Base-by-base conservation (phyloP, 2,888 invertebrate species). In the Microplitis manilae region DNA sequence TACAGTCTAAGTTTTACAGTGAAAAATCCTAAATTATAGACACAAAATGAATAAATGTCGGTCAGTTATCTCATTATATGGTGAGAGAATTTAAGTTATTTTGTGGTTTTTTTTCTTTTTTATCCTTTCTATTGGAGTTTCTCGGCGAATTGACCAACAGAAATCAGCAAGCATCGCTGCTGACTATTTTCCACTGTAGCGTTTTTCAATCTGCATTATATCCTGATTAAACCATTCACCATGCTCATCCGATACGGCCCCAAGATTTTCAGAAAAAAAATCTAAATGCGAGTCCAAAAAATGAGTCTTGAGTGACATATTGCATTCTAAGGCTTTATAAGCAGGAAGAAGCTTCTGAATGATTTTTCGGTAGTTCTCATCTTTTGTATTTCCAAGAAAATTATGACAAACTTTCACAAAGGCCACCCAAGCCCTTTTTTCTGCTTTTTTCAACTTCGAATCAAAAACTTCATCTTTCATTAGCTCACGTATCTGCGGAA, bases 171-270 rank as follows among this genome's bases (percentile, higher is more conserved):
- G 68, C 78, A 78, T 78, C 17, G 20, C 64, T 59, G 59, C 17
- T 50, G 41, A 65, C 73, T 67, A 67, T 67, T 71, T 72, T 1
- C 81, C 82, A 70, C 82, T 79, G 73, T 85, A 85, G 59, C 83
- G 81, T 67, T 75, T 78, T 80, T 83, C 84, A 65, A 86, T 81
- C 50, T 79, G 65, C 79, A 79, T 77, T 30, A 85, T 79, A 72
- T 86, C 83, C 77, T 84, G 82, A 77, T 85, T 84, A 72, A 86
- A 86, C 74, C 83, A 80, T 80, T 86, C 84, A 59, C 83, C 84
- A 81, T 85, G 83, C 69, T 86, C 84, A 77, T 85, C 84, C 15
- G 81, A 83, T 41, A 81, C 79, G 8, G 80, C 81, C 61, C 83
- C 83, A 76, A 84, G 76, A 72, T 83, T 83, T 41, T 84, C 79